A percentile compares a stretch with the other conserved stretches of the same genome.
Evolutionary conservation across 2,797 vertebrate genomes (phyloP).

Genomic region (Lagocephalus sceleratus): DNA sequence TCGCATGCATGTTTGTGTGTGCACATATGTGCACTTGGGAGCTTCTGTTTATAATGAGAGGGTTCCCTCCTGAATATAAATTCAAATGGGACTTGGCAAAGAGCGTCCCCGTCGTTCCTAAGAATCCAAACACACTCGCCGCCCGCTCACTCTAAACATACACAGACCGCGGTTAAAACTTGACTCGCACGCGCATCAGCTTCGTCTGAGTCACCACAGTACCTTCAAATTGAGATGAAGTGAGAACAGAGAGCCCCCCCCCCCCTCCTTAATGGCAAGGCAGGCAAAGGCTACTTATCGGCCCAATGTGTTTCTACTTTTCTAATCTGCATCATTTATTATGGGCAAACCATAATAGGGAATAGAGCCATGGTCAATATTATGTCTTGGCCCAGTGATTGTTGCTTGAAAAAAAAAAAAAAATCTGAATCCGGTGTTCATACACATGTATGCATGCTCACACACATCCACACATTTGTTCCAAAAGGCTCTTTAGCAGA

Average conservation of each 20-base stretch:
- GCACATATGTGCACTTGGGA: slow-evolving; percentile 31
- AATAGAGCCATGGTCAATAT: slow-evolving; percentile 78
- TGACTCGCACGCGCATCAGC: slow-evolving; percentile 16
- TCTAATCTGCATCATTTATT: slow-evolving; percentile 81
- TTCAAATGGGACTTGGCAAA: slow-evolving; percentile 69
- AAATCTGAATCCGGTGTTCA: slow-evolving; percentile 56
- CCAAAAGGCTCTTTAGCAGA: slow-evolving; percentile 42
- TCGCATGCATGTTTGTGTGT: slow-evolving; percentile 23
- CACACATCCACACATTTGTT: slow-evolving; percentile 44
- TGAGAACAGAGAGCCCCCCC: slow-evolving; percentile 38
- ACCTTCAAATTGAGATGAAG: slow-evolving; percentile 39
- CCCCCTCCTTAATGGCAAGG: slow-evolving; percentile 36
- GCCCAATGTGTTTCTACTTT: slow-evolving; percentile 79
- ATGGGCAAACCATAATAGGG: slow-evolving; percentile 69
- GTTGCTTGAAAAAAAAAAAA: slow-evolving; percentile 71
- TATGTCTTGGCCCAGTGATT: slow-evolving; percentile 71
- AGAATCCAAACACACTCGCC: slow-evolving; percentile 62
- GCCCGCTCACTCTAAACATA: slow-evolving; percentile 40
- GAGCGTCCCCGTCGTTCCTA: slow-evolving; percentile 52
- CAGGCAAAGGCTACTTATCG: slow-evolving; percentile 69
- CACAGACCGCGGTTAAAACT: slow-evolving; percentile 59
- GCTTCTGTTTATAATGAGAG: slow-evolving; percentile 69
- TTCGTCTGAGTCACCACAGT: slow-evolving; percentile 37
- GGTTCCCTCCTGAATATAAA: slow-evolving; percentile 65
- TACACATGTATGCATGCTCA: slow-evolving; percentile 49